These are phyloP conservation scores for Lanistes nyassanus DNA, from an alignment of 1,140 invertebrate species.

Conservation along the genomic window DNA sequence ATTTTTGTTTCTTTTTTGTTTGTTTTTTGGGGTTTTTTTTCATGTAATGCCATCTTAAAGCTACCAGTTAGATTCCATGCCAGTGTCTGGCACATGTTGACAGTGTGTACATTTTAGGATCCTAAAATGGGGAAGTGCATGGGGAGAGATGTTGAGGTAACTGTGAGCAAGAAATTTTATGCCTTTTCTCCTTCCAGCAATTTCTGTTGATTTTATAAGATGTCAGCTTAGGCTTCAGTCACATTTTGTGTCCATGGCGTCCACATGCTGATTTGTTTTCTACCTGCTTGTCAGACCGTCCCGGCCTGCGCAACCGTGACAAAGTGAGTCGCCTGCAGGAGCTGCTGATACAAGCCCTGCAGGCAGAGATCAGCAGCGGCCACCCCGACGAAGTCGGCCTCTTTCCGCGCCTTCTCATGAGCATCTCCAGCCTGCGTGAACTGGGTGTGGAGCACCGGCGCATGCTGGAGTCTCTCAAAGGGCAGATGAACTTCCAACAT, in stretches of 20 bases:
- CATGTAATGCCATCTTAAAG: too few species aligned
- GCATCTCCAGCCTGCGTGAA: slow-evolving; percentile 63
- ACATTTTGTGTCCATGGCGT: background rate
- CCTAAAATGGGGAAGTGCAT: too few species aligned
- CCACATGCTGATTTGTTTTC: background rate
- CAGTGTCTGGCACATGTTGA: too few species aligned
- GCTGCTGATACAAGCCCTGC: slow-evolving; percentile 60
- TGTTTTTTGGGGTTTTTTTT: too few species aligned
- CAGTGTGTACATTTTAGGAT: too few species aligned
- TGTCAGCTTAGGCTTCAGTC: too few species aligned
- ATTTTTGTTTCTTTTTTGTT: too few species aligned
- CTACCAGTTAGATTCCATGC: too few species aligned
- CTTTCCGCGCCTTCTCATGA: slow-evolving; percentile 65
- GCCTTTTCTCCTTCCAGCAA: background rate
- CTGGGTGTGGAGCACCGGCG: slow-evolving; percentile 63
- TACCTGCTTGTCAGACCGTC: slow-evolving; percentile 53
- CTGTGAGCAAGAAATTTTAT: background rate
- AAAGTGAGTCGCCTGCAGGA: slow-evolving; percentile 63
- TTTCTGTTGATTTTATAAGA: too few species aligned
- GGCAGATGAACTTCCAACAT: slow-evolving; percentile 60
- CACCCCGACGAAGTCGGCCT: slow-evolving; percentile 61
- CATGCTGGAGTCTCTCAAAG: slow-evolving; percentile 60
- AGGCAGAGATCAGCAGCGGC: slow-evolving; percentile 51
- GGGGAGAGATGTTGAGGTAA: background rate
- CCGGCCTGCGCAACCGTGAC: slow-evolving; percentile 60